Evolutionary conservation across 1,140 invertebrate species (phyloP), one percentile per base, ranked within the genome.

Genomic region (Saccostrea glomerata): DNA sequence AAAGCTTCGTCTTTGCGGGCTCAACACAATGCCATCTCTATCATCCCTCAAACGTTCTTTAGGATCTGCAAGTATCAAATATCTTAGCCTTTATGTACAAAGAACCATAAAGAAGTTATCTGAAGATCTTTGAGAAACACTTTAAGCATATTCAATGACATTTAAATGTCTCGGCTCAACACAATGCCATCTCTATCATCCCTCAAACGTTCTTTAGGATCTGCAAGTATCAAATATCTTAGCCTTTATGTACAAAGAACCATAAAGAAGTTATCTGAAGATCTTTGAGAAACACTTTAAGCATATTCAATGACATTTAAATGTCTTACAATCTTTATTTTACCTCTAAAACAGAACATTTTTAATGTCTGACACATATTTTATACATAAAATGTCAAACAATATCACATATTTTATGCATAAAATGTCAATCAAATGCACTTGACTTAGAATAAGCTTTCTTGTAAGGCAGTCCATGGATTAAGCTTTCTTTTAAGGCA

Each of bases 1-100:
- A 95, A 98, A 98, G 93, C 97, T 97, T 66, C 97, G 96, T 11
- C 97, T 96, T 93, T 98, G 97, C 70, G 97, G 97, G 93, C 97
- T 97, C 84, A 98, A 94, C 77, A 98, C 97, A 89, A 98, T 98
- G 23, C 97, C 97, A 94, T 97, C 97, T 93, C 97, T 97, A 93
- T 98, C 97, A 85, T 95, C 94, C 73, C 97, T 97, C 77, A 98
- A 96, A 60, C 97, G 96, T 92, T 97, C 97, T 60, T 97, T 96
- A 0, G 97, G 97, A 89, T 94, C 93, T 89, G 86, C 30, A 86
- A 85, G 73, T 84, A 84, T 63, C 86, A 55, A 54, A 47, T 47
- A 47, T 9, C 47, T 47, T 47, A 7, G 2, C 40, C 25, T n/a
- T 83, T 77, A 40, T 15, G 11, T 82, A 36, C 11, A 82, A 30